Conservation (phyloP, 2,797 vertebrate genomes). For the Emys orbicularis region DNA sequence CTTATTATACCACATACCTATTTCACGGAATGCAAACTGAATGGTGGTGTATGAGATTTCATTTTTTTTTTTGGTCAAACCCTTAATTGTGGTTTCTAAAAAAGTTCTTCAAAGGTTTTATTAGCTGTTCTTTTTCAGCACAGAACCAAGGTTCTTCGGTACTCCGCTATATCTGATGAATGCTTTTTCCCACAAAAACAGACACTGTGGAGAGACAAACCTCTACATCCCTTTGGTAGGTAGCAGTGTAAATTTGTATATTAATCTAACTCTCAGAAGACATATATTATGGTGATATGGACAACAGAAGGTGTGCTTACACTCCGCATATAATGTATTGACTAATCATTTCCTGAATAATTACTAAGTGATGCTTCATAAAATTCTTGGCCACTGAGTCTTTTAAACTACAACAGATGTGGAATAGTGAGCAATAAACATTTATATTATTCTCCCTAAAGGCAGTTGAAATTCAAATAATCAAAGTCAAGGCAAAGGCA, state of each 20-base stretch:
- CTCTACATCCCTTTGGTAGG: background rate
- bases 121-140: background rate
- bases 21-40: background rate
- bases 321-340: constrained; percentile 31
- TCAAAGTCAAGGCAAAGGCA: constrained; percentile 63
- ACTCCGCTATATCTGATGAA: background rate
- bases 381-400: constrained; percentile 69
- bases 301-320: constrained; percentile 57
- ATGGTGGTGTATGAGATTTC: background rate
- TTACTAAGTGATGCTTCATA: constrained; percentile 72
- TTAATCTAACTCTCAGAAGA: background rate
- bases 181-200: background rate
- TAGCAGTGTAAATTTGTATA: background rate
- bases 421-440: constrained; percentile 68
- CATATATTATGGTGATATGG: constrained; percentile 23
- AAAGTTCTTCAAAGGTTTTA: background rate
- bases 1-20: background rate
- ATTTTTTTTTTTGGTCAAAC: background rate
- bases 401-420: constrained; percentile 76
- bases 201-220: background rate
- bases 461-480: constrained; percentile 67
- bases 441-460: constrained; percentile 68
- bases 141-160: background rate
- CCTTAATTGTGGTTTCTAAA: background rate
- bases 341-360: constrained; percentile 62